Conservation (phyloP, 2,888 invertebrate genomes). For the Phrixothrix hirtus region DNA sequence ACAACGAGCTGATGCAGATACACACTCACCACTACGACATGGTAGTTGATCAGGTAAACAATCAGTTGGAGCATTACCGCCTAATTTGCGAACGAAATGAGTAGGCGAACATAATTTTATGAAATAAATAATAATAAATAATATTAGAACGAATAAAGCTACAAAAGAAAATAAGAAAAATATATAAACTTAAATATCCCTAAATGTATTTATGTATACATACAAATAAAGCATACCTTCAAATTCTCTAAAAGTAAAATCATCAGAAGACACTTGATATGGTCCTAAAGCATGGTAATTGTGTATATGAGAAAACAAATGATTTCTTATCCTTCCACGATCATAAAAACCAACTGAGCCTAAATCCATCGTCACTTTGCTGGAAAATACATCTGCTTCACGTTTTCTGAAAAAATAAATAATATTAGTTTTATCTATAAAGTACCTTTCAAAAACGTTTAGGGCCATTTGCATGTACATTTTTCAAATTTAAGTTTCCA, state of each 20-base stretch:
- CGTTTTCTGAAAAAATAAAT: conserved; percentile 25
- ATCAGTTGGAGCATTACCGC: conserved; percentile 36
- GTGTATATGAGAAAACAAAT: conserved; percentile 63
- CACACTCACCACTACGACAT: conserved; percentile 59
- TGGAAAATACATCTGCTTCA: conserved; percentile 61
- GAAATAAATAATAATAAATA: conserved; percentile 34
- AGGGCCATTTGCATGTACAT: too few relatives aligned
- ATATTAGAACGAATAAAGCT: conserved; percentile 24
- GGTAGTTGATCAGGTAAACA: conserved; percentile 54
- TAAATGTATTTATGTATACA: too few relatives aligned
- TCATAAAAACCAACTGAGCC: conserved; percentile 64
- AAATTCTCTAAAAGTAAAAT: conserved; percentile 64
- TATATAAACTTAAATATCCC: not conserved
- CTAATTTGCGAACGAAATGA: conserved; percentile 35
- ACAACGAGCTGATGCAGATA: conserved; percentile 56
- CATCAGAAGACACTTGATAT: conserved; percentile 61
- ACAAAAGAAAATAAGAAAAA: conserved; percentile 11
- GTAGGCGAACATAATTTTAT: too few relatives aligned
- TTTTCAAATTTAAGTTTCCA: too few relatives aligned
- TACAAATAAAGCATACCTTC: conserved; percentile 63
- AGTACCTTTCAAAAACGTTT: too few relatives aligned
- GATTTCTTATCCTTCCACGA: conserved; percentile 56
- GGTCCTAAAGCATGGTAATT: conserved; percentile 60
- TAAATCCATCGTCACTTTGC: conserved; percentile 70
- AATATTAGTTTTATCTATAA: too few relatives aligned